Conservation (phyloP, 2,888 invertebrate genomes). For the Drosophila diplacantha region DNA sequence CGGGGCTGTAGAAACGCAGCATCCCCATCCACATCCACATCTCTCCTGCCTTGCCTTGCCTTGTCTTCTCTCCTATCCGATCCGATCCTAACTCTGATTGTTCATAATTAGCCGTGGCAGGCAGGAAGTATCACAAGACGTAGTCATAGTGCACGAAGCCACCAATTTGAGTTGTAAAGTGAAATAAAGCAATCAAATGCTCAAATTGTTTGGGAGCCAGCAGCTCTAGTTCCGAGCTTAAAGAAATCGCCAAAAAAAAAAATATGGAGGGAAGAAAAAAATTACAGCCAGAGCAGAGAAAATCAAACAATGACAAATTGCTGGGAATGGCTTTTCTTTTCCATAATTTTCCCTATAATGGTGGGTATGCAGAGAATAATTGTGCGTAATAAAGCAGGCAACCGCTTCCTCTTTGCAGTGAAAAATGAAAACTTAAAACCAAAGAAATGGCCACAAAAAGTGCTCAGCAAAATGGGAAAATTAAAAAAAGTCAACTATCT, state of each 20-base stretch:
- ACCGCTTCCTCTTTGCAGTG: conserved; percentile 29
- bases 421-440: conserved; percentile 5
- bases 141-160: conserved; percentile 21
- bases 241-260: neutral
- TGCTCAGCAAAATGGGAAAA: neutral
- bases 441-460: neutral
- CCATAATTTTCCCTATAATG: conserved; percentile 34
- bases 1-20: conserved; percentile 14
- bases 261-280: conserved; percentile 7
- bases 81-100: conserved; percentile 44
- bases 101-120: conserved; percentile 61
- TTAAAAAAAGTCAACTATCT: neutral
- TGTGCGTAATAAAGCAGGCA: conserved; percentile 34
- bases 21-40: conserved; percentile 9
- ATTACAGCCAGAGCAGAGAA: conserved; percentile 33
- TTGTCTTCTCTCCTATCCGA: conserved; percentile 40
- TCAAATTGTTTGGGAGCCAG: conserved; percentile 36
- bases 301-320: conserved; percentile 42
- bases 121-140: conserved; percentile 33
- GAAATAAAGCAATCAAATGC: conserved; percentile 50
- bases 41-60: conserved; percentile 2
- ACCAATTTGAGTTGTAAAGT: conserved; percentile 36
- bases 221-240: conserved; percentile 20
- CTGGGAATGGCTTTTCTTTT: conserved; percentile 38
- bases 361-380: conserved; percentile 32